Base-by-base conservation (phyloP, 1,140 invertebrate genomes). In the Drosophila obscura region DNA sequence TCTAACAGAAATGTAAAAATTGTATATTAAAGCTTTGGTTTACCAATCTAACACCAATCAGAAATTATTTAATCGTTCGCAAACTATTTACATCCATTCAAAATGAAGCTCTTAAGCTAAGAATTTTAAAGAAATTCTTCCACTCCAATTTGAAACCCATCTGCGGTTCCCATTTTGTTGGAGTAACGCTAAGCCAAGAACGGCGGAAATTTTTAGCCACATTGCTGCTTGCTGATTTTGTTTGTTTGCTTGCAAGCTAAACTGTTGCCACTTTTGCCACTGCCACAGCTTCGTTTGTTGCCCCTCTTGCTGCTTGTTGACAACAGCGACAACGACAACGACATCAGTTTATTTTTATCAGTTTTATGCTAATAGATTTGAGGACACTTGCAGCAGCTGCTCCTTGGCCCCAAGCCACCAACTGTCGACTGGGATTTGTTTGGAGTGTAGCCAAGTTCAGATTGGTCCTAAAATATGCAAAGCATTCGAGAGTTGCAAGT, bases 301-400 rank as follows among this genome's bases (percentile, higher is more conserved):
- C 31, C 31, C 13, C 31, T 35, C 2, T 4, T 53, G 24, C 46
- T 72, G 46, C 76, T 84, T 77, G 77, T 84, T 80, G 81, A 85
- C 80, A 85, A 71, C 75, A 57, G 64, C 69, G 76, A 83, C 69
- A 78, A 80, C 81, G 75, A 80, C 64, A 73, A 77, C 81, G 75
- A 80, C 64, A 73, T 77, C 75, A 84, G 81, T 84, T 84, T 73
- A 64, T 80, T 84, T 85, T 85, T 77, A 84, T 84, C 77, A 73
- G 82, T 80, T 79, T 85, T 84, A 84, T 85, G 81, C 81, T 84
- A 84, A 84, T 84, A 84, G 53, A 85, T 81, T 77, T 52, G 50
- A 65, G 60, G 50, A 77, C 71, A 66, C 78, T 77, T 81, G 62
- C 63, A 85, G 51, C 81, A 85, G 81, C 73, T 85, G 81, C 77